Conservation (phyloP, 2,113 vertebrate genomes). For the Oryzias celebensis region DNA sequence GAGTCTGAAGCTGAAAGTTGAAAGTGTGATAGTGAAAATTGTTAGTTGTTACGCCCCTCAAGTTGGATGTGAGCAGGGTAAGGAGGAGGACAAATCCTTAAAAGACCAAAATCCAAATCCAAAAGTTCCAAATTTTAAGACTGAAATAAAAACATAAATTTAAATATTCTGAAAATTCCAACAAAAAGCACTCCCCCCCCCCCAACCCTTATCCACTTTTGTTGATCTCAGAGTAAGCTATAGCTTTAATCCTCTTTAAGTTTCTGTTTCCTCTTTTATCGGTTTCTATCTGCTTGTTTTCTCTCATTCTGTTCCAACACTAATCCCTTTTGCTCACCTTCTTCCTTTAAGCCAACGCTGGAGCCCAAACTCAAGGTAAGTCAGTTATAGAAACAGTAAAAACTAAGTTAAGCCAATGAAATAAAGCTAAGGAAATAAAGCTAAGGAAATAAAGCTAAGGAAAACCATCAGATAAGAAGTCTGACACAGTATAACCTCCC, state of each 20-base stretch:
- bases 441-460: neutral
- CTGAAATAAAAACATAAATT: too few species aligned
- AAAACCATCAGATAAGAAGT: neutral
- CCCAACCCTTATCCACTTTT: too few species aligned
- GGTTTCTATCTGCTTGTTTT: constrained; percentile 1
- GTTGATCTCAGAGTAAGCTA: neutral
- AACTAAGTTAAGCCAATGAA: too few species aligned
- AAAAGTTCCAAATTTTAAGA: too few species aligned
- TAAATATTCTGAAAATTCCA: neutral
- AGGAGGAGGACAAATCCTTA: too few species aligned
- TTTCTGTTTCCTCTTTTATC: neutral
- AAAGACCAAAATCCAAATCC: too few species aligned
- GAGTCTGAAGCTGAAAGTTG: too few species aligned
- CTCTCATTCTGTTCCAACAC: constrained; percentile 2
- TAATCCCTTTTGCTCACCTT: neutral
- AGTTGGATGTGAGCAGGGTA: too few species aligned
- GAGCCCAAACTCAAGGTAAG: constrained; percentile 69
- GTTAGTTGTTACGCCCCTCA: too few species aligned
- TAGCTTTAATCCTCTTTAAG: neutral
- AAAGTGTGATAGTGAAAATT: too few species aligned
- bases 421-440: neutral
- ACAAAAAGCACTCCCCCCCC: too few species aligned
- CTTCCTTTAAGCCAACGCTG: constrained; percentile 46
- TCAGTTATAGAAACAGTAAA: constrained; percentile 5
- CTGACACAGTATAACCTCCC: too few species aligned